phyloP scores from a whole-genome alignment of 2,888 invertebrate species.

The Embidobia sp. region DNA sequence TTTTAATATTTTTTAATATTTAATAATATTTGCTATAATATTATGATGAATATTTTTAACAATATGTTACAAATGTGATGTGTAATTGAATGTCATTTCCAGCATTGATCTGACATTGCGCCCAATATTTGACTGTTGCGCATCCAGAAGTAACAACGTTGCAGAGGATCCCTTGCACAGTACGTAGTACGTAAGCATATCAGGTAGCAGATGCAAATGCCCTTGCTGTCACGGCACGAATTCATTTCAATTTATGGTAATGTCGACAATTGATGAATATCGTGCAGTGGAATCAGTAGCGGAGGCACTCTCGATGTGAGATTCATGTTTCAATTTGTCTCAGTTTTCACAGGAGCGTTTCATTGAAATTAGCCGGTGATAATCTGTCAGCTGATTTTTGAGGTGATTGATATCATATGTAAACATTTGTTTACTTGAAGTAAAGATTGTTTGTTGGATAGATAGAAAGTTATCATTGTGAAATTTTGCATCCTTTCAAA shows the following conservation, averaged over 20 bases:
- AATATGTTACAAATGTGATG: background rate
- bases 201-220: constrained; percentile 19
- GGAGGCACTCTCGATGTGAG: constrained; percentile 1
- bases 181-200: constrained; percentile 1
- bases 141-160: background rate
- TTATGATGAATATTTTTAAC: too few relatives aligned
- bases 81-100: background rate
- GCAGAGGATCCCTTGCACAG: background rate
- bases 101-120: background rate
- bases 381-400: too few relatives aligned
- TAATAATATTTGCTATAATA: too few relatives aligned
- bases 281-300: constrained; percentile 3
- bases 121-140: background rate
- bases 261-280: constrained; percentile 39
- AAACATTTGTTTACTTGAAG: too few relatives aligned
- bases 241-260: constrained; percentile 45
- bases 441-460: too few relatives aligned
- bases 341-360: background rate
- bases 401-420: too few relatives aligned
- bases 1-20: too few relatives aligned
- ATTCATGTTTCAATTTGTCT: background rate
- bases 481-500: too few relatives aligned
- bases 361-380: too few relatives aligned
- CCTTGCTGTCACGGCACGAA: constrained; percentile 16
- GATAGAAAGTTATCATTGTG: too few relatives aligned